Evolutionary conservation across 35 echinoderm and acorn worm genomes (phyloP).

Genomic region (Lytechinus pictus): DNA sequence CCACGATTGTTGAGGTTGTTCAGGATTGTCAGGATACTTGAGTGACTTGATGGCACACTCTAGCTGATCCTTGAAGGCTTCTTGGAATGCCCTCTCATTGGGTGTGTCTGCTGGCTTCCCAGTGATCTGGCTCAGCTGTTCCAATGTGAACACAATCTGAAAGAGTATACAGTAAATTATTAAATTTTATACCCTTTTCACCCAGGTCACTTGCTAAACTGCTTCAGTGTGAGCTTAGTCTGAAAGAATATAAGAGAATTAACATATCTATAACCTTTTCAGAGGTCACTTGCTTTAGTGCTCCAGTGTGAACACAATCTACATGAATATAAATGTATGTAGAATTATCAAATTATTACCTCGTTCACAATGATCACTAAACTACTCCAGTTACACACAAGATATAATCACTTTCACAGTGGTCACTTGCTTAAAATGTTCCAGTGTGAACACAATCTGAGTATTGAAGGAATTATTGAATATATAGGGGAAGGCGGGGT

Average conservation of each 20-base stretch:
- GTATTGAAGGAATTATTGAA: too few relatives aligned
- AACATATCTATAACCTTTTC: too few relatives aligned
- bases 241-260: too few relatives aligned
- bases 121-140: conserved; percentile 87
- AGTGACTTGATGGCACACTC: conserved; percentile 78
- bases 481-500: too few relatives aligned
- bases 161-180: background rate
- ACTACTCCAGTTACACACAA: too few relatives aligned
- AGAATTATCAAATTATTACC: too few relatives aligned
- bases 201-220: background rate
- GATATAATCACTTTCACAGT: too few relatives aligned
- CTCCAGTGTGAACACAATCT: too few relatives aligned
- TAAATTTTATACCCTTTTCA: background rate
- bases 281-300: too few relatives aligned
- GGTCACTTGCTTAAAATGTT: conserved; percentile 63
- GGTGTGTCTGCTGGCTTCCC: conserved; percentile 88
- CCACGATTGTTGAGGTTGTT: conserved; percentile 80
- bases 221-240: too few relatives aligned
- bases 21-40: conserved; percentile 79
- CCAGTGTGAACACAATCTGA: conserved; percentile 91
- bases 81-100: conserved; percentile 93
- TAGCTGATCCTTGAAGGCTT: conserved; percentile 73
- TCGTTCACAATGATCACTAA: too few relatives aligned
- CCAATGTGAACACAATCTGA: conserved; percentile 91
- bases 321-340: too few relatives aligned